Evolutionary conservation across 2,113 vertebrate genomes (phyloP).

Genomic region (Danionella cerebrum): DNA sequence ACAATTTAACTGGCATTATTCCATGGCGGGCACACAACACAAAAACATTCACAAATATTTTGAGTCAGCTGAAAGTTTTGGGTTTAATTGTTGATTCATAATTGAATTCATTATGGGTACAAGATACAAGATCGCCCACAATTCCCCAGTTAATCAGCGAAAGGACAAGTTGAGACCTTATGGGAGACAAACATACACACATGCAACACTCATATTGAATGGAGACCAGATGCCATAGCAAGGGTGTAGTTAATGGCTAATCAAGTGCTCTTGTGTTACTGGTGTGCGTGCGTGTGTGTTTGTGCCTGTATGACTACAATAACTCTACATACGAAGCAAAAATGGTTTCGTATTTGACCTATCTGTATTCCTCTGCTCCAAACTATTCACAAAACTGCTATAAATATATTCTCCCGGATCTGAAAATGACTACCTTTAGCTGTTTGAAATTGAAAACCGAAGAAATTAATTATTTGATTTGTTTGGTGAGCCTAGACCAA

Average conservation of each 20-base stretch:
- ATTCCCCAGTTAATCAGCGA: slow-evolving; percentile 54
- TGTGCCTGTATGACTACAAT: no score
- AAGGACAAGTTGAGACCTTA: slow-evolving; percentile 42
- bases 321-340: no score
- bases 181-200: not conserved
- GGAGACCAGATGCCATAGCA: not conserved
- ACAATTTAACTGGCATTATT: not conserved
- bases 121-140: slow-evolving; percentile 47
- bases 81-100: slow-evolving; percentile 53
- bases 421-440: no score
- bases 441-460: no score
- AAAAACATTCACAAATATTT: not conserved
- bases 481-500: no score
- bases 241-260: not conserved
- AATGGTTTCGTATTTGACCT: no score
- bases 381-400: no score
- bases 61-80: slow-evolving; percentile 25
- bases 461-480: no score
- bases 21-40: not conserved
- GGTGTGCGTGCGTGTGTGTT: not conserved
- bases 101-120: slow-evolving; percentile 57
- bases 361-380: no score
- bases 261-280: not conserved
- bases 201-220: not conserved
- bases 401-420: no score